Conservation (phyloP, 2,797 vertebrate species). For the Sibirionetta formosa region DNA sequence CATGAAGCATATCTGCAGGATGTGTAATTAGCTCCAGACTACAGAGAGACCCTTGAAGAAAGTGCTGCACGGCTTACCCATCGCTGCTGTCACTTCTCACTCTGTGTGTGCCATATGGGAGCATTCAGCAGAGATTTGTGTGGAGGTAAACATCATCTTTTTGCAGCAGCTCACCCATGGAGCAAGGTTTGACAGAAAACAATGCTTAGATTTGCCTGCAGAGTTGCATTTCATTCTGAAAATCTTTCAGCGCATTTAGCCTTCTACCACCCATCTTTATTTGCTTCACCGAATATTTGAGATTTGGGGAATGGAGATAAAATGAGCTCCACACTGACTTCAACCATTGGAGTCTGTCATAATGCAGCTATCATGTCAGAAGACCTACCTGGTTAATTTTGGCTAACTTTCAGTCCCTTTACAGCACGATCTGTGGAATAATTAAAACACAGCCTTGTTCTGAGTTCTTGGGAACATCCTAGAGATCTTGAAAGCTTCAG, state of each 20-base stretch:
- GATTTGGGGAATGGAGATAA: not conserved
- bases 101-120: not conserved
- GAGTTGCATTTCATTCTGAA: not conserved
- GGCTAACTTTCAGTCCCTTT: not conserved
- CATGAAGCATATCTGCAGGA: not conserved
- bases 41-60: not conserved
- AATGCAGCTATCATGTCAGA: not conserved
- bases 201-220: not conserved
- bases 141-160: not conserved
- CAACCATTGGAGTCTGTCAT: fast-evolving
- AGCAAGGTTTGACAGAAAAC: conserved; percentile 18
- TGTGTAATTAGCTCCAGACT: not conserved
- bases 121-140: not conserved
- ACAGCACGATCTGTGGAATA: not conserved
- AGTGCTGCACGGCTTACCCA: not conserved
- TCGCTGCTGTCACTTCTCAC: not conserved
- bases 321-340: not conserved
- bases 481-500: not conserved
- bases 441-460: fast-evolving
- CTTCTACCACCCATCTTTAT: not conserved
- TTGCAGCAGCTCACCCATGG: not conserved
- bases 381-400: not conserved
- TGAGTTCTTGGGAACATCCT: not conserved
- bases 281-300: not conserved
- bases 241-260: not conserved